phyloP scores from a whole-genome alignment of 2,888 invertebrate species.

The Himalopsyche japonica region DNA sequence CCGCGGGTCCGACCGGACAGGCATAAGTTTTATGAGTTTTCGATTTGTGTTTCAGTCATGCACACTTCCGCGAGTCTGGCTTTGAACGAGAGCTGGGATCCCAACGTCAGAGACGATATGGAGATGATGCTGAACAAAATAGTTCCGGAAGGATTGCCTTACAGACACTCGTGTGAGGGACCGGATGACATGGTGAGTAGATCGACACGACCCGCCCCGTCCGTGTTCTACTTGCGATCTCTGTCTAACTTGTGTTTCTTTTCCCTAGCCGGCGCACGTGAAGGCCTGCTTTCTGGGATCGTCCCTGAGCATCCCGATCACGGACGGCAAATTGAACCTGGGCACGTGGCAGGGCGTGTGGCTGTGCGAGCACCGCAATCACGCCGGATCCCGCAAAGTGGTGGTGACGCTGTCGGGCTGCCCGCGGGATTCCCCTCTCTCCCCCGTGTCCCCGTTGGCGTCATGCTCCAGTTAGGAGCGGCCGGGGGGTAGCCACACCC shows the following conservation, averaged over 20 bases:
- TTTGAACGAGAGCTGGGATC: constrained; percentile 98
- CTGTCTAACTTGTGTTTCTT: not conserved
- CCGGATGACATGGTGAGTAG: constrained; percentile 96
- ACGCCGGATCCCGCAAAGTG: constrained; percentile 89
- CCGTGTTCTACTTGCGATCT: not conserved
- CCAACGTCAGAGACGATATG: constrained; percentile 96
- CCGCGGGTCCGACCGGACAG: not conserved
- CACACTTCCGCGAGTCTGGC: constrained; percentile 98
- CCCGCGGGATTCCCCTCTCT: constrained; percentile 83
- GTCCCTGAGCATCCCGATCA: constrained; percentile 93
- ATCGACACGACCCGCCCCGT: not conserved
- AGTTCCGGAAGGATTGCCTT: constrained; percentile 95
- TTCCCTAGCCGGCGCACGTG: constrained; percentile 88
- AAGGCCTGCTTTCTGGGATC: constrained; percentile 97
- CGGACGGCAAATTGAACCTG: constrained; percentile 91
- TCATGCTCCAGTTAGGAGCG: constrained; percentile 89
- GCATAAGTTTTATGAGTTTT: not conserved
- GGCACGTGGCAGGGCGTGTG: constrained; percentile 99
- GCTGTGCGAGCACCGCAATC: constrained; percentile 97
- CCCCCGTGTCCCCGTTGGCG: constrained; percentile 85
- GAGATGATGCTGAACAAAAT: constrained; percentile 99
- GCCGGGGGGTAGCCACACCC: constrained; percentile 61
- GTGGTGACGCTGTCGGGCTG: constrained; percentile 90
- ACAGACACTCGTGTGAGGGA: constrained; percentile 96
- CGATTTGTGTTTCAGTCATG: constrained; percentile 72